Conservation (phyloP, 1,140 invertebrate genomes). For the Trissolcus basalis region DNA sequence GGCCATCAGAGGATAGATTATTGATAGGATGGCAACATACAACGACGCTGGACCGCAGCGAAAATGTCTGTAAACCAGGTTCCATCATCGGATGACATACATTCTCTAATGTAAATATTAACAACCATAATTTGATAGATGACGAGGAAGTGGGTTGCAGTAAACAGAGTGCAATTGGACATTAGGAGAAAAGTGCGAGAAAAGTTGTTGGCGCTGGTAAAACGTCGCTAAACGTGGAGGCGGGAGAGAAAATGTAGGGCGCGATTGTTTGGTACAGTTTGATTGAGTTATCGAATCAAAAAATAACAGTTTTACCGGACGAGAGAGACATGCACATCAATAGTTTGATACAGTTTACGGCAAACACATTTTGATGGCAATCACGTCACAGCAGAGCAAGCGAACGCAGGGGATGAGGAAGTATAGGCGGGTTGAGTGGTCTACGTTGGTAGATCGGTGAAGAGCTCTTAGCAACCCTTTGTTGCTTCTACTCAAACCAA, state of each 20-base stretch:
- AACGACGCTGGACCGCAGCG: conserved; percentile 7
- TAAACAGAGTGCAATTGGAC: conserved; percentile 11
- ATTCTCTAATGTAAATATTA: conserved; percentile 50
- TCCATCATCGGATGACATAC: conserved; percentile 34
- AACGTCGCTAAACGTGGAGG: not conserved
- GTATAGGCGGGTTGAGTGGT: conserved; percentile 66
- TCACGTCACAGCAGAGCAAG: conserved; percentile 67
- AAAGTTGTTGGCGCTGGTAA: too few relatives aligned
- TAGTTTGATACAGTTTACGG: conserved; percentile 73
- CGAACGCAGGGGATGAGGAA: conserved; percentile 60
- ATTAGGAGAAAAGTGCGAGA: not conserved
- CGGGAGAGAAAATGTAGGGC: conserved; percentile 6
- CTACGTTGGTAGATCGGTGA: conserved; percentile 65
- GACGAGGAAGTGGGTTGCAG: conserved; percentile 11
- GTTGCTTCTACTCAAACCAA: conserved; percentile 69
- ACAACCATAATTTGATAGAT: conserved; percentile 41
- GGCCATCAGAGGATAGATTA: not conserved
- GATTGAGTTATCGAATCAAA: conserved; percentile 56
- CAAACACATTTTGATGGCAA: conserved; percentile 73
- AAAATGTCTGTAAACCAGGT: conserved; percentile 22
- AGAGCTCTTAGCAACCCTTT: conserved; percentile 73
- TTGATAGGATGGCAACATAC: conserved; percentile 12
- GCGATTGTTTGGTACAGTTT: conserved; percentile 27
- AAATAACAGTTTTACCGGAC: conserved; percentile 63
- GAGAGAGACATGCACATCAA: conserved; percentile 62